Evolutionary conservation across 2,888 invertebrate species (phyloP).

Genomic region (Amphiduros pacificus): DNA sequence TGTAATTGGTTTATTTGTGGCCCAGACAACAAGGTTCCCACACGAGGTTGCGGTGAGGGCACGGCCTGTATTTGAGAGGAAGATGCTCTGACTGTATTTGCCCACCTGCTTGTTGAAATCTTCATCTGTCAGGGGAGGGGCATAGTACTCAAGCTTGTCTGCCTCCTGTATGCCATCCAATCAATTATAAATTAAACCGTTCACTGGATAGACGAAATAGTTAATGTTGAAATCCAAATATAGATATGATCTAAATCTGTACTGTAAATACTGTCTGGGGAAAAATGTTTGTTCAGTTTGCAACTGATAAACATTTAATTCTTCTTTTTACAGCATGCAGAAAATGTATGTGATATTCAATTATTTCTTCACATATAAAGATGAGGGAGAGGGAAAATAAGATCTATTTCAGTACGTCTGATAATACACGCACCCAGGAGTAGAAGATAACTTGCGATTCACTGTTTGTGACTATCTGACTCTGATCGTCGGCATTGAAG

Average conservation of each 20-base stretch:
- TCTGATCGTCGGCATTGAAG: slow-evolving; percentile 56
- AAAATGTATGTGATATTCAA: no score
- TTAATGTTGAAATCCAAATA: no score
- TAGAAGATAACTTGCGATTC: slow-evolving; percentile 58
- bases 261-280: no score
- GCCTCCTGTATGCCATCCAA: slow-evolving; percentile 30
- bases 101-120: slow-evolving; percentile 60
- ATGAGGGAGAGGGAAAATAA: no score
- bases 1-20: slow-evolving; percentile 56
- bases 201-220: no score
- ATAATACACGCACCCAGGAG: slow-evolving; percentile 46
- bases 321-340: no score
- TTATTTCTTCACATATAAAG: no score
- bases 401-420: background rate
- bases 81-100: slow-evolving; percentile 57
- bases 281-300: slow-evolving; percentile 4
- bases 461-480: slow-evolving; percentile 57
- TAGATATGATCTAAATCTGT: no score
- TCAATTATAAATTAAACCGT: no score
- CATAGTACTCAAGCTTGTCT: slow-evolving; percentile 47
- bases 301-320: no score
- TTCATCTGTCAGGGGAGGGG: slow-evolving; percentile 55
- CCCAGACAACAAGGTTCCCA: slow-evolving; percentile 60
- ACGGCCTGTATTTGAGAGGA: slow-evolving; percentile 47
- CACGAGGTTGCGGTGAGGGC: slow-evolving; percentile 59